A percentile compares a stretch with the other conserved stretches of the same genome.
These are phyloP conservation scores for Danionella dracula DNA, from an alignment of 2,797 vertebrate species.

Conservation along the genomic window DNA sequence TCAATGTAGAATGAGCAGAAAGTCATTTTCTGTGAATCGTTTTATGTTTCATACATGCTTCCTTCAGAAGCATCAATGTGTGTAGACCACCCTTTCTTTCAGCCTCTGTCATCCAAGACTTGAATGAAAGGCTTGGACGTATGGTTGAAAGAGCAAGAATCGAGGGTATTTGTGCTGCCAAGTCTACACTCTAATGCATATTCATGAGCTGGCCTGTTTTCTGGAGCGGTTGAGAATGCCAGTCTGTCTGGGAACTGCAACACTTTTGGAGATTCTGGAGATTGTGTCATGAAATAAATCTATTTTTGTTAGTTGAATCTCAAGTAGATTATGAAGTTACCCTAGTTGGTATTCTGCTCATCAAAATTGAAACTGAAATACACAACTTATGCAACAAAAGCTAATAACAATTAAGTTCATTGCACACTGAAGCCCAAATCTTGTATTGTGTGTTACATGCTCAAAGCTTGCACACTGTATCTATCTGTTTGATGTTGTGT, in stretches of 20 bases:
- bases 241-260: not conserved
- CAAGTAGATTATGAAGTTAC: too few species aligned
- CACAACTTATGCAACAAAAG: too few species aligned
- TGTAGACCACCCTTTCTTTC: not conserved
- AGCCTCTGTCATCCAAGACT: not conserved
- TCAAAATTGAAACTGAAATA: too few species aligned
- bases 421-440: too few species aligned
- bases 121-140: slow-evolving; percentile 5
- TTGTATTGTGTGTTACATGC: too few species aligned
- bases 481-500: too few species aligned
- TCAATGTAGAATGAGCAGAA: not conserved
- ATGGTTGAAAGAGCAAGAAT: not conserved
- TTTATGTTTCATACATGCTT: not conserved
- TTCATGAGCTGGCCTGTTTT: slow-evolving; percentile 28
- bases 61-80: slow-evolving; percentile 18
- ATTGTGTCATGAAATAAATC: too few species aligned
- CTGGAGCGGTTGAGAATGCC: slow-evolving; percentile 30
- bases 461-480: too few species aligned
- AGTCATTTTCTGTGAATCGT: not conserved
- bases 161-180: slow-evolving; percentile 3
- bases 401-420: too few species aligned
- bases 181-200: slow-evolving; percentile 26
- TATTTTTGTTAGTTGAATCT: too few species aligned
- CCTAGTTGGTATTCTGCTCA: too few species aligned
- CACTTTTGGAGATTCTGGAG: too few species aligned